Conservation (phyloP, 1,140 invertebrate genomes). For the Mizuhopecten yessoensis region DNA sequence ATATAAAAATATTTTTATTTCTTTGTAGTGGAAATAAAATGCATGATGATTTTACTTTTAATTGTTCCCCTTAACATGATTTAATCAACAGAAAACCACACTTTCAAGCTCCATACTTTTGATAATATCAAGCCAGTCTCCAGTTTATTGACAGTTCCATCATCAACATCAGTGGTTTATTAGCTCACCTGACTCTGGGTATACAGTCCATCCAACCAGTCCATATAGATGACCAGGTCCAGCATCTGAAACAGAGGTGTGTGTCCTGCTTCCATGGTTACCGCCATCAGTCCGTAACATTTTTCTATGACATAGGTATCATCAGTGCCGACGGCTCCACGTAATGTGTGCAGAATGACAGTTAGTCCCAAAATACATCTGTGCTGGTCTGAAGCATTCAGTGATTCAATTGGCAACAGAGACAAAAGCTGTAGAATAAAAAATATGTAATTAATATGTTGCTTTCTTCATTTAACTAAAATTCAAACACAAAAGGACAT, state of each 20-base stretch:
- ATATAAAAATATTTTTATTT: no score
- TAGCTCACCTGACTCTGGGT: not conserved
- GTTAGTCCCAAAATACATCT: constrained; percentile 1
- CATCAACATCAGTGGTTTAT: not conserved
- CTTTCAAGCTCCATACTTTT: no score
- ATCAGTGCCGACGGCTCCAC: not conserved
- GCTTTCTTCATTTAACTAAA: no score
- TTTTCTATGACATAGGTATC: not conserved
- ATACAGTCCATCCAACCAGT: not conserved
- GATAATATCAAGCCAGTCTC: no score
- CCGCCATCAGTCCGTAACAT: not conserved
- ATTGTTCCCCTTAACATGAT: no score
- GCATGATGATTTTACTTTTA: no score
- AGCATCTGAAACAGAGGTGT: constrained; percentile 17
- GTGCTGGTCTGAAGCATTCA: constrained; percentile 6
- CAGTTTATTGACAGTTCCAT: no score
- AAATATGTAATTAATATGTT: no score
- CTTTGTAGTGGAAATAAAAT: no score
- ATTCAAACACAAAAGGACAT: no score
- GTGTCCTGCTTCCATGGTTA: not conserved
- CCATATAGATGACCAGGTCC: not conserved
- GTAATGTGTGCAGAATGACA: not conserved
- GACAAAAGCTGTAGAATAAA: not conserved
- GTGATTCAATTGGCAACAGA: not conserved
- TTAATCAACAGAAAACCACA: no score